Percentiles rank a stretch among this genome's conserved stretches.
phyloP scores from a whole-genome alignment of 2,888 invertebrate species.

The Epinotia nisella region DNA sequence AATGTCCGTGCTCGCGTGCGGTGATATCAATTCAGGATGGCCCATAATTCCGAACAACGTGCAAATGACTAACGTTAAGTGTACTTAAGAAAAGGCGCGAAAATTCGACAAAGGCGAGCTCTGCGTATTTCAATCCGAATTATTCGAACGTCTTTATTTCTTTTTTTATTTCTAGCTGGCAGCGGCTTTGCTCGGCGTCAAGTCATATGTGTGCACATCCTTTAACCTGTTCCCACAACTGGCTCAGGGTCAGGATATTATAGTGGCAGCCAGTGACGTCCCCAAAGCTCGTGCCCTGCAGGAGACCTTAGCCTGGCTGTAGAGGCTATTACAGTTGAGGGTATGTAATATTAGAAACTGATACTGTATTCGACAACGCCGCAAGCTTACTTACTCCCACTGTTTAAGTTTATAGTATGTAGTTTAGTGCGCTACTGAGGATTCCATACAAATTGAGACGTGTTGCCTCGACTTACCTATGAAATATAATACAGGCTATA shows the following conservation, averaged over 20 bases:
- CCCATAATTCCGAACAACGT: no score
- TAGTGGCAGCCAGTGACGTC: conserved; percentile 78
- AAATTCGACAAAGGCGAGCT: no score
- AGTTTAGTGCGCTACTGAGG: no score
- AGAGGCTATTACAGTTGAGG: conserved; percentile 81
- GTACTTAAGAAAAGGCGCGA: no score
- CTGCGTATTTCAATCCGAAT: no score
- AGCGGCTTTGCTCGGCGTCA: conserved; percentile 87
- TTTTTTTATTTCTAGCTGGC: conserved; percentile 84
- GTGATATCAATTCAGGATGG: background rate
- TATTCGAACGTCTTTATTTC: conserved; percentile 46
- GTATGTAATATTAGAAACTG: conserved; percentile 84
- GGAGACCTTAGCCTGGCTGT: conserved; percentile 79
- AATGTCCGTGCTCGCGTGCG: background rate
- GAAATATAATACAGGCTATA: no score
- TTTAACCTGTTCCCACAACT: conserved; percentile 87
- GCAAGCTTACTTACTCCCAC: no score
- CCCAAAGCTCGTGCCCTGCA: conserved; percentile 81
- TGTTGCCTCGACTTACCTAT: no score
- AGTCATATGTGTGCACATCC: conserved; percentile 89
- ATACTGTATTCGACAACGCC: background rate
- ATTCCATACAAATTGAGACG: no score
- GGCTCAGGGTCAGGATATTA: conserved; percentile 83
- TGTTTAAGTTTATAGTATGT: no score
- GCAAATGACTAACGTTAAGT: no score